Evolutionary conservation across 2,797 vertebrate genomes (phyloP), one percentile per base, ranked within the genome.

Genomic region (Rousettus madagascariensis): DNA sequence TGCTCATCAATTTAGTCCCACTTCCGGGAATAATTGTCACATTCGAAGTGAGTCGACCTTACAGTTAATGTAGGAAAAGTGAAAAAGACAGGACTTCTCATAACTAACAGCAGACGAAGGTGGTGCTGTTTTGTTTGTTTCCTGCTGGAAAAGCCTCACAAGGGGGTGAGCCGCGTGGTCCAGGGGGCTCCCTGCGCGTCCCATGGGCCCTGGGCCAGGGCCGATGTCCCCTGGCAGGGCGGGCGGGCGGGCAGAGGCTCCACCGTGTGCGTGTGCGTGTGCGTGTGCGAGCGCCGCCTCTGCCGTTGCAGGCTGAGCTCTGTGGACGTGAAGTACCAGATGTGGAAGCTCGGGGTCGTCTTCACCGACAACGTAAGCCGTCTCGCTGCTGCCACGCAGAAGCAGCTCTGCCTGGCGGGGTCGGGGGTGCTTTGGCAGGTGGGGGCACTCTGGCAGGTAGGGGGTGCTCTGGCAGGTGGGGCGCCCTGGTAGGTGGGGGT

Each of bases 321-420:
- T 51, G 98, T 99, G 38, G 99, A 99, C 96, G 99, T 99, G 74
- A 99, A 99, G 97, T 99, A 99, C 97, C 99, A 99, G 98, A 99
- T 99, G 98, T 99, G 99, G 99, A 99, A 99, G 97, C 98, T 99
- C n/a, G 99, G 99, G 33, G 99, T 99, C 16, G 99, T 99, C 93
- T 99, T 99, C 98, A 99, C 99, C 49, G 99, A 99, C 97, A 99
- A 99, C 26, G 99, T 99, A 98, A 99, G 99, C 98, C 61, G 2
- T 33, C 33, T 33, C 33, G 5, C 8, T 41, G 41, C 41, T 7
- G 41, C 41, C 41, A 33, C 41, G 41, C 41, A 43, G 38, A 74
- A 36, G 0, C 0, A 49, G 0, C 1, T 72, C 5, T 53, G 51
- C 71, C 1, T 24, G 30, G 33, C 80, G 11, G 5, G 38, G 6